These are phyloP conservation scores for Macropodus opercularis DNA, from an alignment of 2,797 vertebrate genomes.

Conservation along the genomic window DNA sequence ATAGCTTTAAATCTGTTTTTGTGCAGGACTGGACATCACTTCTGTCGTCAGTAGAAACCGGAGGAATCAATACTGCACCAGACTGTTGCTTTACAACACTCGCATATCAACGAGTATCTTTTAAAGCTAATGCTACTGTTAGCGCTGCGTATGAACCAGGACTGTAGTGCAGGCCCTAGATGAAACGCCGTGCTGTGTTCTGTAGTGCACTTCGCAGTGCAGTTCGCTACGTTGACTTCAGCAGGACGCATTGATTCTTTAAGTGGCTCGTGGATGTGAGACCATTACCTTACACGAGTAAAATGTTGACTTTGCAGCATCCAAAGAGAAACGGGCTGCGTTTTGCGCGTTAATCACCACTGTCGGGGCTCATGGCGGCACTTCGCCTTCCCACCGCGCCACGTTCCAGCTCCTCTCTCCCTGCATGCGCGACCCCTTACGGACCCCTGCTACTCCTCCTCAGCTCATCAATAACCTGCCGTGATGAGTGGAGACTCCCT, in stretches of 20 bases:
- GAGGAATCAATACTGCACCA: too few relatives aligned
- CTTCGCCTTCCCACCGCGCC: conserved; percentile 25
- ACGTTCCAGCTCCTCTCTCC: conserved; percentile 40
- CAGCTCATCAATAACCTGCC: conserved; percentile 64
- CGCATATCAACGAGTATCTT: not conserved
- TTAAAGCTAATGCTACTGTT: conserved; percentile 2
- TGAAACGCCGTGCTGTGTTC: not conserved
- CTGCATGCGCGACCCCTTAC: conserved; percentile 48
- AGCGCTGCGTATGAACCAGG: not conserved
- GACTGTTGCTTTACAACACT: too few relatives aligned
- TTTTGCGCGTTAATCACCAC: conserved; percentile 47
- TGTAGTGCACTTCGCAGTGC: not conserved
- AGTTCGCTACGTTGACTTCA: not conserved
- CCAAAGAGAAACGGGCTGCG: conserved; percentile 26
- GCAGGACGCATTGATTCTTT: not conserved
- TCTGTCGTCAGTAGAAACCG: too few relatives aligned
- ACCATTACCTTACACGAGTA: conserved; percentile 1
- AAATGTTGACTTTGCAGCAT: conserved; percentile 22
- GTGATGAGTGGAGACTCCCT: conserved; percentile 79
- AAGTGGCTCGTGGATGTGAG: conserved; percentile 7
- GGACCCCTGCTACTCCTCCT: conserved; percentile 33
- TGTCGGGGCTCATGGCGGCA: conserved; percentile 34
- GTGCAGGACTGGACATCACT: too few relatives aligned
- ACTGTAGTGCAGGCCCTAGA: not conserved
- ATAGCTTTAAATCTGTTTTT: too few relatives aligned